A percentile compares a stretch with the other conserved stretches of the same genome.
phyloP scores from a whole-genome alignment of 2,797 vertebrate genomes.

The Lemur catta region DNA sequence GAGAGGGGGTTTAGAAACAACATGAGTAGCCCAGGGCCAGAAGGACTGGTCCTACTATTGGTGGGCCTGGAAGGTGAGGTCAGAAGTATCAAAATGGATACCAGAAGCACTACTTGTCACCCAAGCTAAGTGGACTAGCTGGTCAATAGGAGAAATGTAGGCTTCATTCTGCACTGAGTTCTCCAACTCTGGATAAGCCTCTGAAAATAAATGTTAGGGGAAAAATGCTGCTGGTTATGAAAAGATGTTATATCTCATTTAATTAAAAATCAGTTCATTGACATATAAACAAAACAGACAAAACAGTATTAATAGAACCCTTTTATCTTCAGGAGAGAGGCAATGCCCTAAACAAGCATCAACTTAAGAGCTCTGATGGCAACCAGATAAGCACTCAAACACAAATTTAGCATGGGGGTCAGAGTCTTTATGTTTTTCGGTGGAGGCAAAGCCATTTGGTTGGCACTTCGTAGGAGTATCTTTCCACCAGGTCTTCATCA shows the following conservation, averaged over 20 bases:
- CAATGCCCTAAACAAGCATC: background rate
- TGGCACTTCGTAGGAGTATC: slow-evolving; percentile 90
- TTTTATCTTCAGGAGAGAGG: slow-evolving; percentile 22
- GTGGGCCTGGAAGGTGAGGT: background rate
- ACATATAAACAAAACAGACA: background rate
- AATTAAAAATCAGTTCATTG: slow-evolving; percentile 26
- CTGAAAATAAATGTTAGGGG: background rate
- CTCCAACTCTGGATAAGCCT: background rate
- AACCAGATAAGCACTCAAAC: background rate
- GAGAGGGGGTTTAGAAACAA: background rate
- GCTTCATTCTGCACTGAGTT: background rate
- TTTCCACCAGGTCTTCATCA: slow-evolving; percentile 87
- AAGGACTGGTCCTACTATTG: background rate
- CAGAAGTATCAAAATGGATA: background rate
- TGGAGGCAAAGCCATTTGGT: slow-evolving; percentile 94
- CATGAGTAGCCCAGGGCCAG: background rate
- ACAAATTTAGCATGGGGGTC: background rate
- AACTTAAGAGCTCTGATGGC: background rate
- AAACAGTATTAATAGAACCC: background rate
- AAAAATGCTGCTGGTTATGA: background rate
- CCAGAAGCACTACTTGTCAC: background rate
- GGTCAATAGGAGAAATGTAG: background rate
- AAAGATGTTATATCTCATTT: slow-evolving; percentile 30
- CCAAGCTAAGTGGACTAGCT: background rate
- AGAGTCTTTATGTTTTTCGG: slow-evolving; percentile 29